Base-by-base conservation (phyloP, 2,888 invertebrate species). In the Idaea dimidiata region DNA sequence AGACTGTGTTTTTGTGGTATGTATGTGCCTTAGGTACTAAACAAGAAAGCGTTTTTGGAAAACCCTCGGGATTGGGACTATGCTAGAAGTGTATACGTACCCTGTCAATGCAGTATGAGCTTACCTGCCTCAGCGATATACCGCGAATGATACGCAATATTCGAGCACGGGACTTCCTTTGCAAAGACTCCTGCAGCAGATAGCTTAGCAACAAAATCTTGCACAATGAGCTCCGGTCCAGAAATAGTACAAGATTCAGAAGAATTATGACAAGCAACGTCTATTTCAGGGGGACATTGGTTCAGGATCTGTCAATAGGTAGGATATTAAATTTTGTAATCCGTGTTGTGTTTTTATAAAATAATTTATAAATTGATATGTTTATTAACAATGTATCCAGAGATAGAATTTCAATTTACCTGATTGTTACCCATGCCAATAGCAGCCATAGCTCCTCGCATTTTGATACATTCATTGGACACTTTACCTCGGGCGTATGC, bases 111-210 rank as follows among this genome's bases (percentile, higher is more conserved):
- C 0, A 43, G n/a, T 53, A 53, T 18, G 24, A 16, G 59, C 74
- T 71, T 72, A 85, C 91, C 94, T 62, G 95, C 95, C 61, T 94
- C 91, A 1, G 94, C 93, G 73, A 98, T 97, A 74, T 97, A 97
- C 54, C 95, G 94, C 57, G 97, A 97, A 80, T 98, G 98, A 79
- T 97, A 98, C 0, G 98, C 97, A 66, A 97, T 97, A 74, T 97
- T 97, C 16, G 97, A 95, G 68, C 97, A 96, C 1, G 87, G 87
- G 1, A 90, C 90, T 72, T 89, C 89, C 57, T 84, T 89, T 0
- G 89, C 89, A 57, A 91, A 91, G n/a, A 89, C 80, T 1, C 79
- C 76, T 53, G 82, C 76, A 8, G 77, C 76, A 7, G 82, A 82
- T 94, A 91, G 66, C 17, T 77, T 60, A 0, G 76, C 90, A 0